A percentile compares a stretch with the other conserved stretches of the same genome.
phyloP scores from a whole-genome alignment of 2,888 invertebrate genomes.

The Xestia rhomboidea region DNA sequence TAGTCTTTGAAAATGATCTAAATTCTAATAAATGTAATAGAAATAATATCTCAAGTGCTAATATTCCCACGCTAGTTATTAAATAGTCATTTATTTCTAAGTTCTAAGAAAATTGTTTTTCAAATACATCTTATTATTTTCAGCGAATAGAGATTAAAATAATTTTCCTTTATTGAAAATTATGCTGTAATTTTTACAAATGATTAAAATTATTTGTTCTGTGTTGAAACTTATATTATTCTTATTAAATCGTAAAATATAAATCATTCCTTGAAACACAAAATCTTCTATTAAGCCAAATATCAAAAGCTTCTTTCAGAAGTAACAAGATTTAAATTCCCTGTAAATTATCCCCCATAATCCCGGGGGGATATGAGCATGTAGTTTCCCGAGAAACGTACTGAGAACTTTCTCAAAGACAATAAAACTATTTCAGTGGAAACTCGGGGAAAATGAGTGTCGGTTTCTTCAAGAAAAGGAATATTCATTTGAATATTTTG shows the following conservation, averaged over 20 bases:
- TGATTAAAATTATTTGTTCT: neutral
- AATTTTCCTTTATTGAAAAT: neutral
- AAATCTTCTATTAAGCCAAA: neutral
- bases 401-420: constrained; percentile 28
- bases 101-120: constrained; percentile 18
- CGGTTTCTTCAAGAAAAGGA: constrained; percentile 13
- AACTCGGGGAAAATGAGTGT: constrained; percentile 16
- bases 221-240: neutral
- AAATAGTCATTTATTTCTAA: constrained; percentile 31
- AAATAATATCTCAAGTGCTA: constrained; percentile 30
- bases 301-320: constrained; percentile 25
- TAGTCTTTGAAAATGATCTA: neutral
- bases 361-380: neutral
- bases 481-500: constrained; percentile 17
- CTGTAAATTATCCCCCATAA: constrained; percentile 11
- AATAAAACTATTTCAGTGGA: constrained; percentile 41
- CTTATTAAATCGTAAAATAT: neutral
- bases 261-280: neutral
- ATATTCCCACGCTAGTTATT: constrained; percentile 24
- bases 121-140: neutral
- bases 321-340: constrained; percentile 22
- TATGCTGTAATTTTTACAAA: neutral
- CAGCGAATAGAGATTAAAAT: constrained; percentile 6
- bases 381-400: constrained; percentile 21
- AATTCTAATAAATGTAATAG: constrained; percentile 33